phyloP scores from a whole-genome alignment of 2,797 vertebrate species.

The Eulemur rubriventer region DNA sequence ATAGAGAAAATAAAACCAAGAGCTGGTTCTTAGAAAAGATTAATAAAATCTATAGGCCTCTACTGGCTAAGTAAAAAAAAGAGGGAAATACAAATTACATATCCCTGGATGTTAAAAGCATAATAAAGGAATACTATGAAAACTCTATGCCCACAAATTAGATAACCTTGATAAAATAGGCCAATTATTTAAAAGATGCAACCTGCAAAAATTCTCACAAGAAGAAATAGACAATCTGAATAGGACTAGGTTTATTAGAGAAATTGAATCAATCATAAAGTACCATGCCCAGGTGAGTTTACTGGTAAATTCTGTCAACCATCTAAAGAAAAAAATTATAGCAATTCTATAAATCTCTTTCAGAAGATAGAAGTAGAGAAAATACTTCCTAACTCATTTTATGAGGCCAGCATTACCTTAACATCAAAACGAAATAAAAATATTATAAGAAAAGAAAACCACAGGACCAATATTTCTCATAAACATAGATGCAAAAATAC shows the following conservation, averaged over 20 bases:
- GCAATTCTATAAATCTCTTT: neutral
- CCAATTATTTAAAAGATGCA: neutral
- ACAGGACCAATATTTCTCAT: neutral
- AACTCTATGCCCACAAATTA: neutral
- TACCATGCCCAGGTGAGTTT: neutral
- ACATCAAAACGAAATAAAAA: neutral
- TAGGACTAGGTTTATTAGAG: neutral
- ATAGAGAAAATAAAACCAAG: neutral
- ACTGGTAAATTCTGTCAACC: neutral
- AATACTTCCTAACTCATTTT: neutral
- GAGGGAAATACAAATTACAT: neutral
- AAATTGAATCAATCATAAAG: neutral
- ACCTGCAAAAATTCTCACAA: neutral
- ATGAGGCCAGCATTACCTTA: neutral
- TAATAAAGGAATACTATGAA: neutral
- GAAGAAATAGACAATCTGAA: neutral
- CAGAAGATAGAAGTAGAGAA: neutral
- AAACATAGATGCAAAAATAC: neutral
- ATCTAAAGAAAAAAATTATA: neutral
- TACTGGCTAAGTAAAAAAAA: neutral
- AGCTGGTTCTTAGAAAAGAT: neutral
- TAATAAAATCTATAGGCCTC: neutral
- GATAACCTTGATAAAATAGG: neutral
- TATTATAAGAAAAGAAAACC: neutral
- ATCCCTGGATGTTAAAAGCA: neutral